These are phyloP conservation scores for Xiphophorus hellerii DNA, from an alignment of 2,113 vertebrate species.

Conservation along the genomic window DNA sequence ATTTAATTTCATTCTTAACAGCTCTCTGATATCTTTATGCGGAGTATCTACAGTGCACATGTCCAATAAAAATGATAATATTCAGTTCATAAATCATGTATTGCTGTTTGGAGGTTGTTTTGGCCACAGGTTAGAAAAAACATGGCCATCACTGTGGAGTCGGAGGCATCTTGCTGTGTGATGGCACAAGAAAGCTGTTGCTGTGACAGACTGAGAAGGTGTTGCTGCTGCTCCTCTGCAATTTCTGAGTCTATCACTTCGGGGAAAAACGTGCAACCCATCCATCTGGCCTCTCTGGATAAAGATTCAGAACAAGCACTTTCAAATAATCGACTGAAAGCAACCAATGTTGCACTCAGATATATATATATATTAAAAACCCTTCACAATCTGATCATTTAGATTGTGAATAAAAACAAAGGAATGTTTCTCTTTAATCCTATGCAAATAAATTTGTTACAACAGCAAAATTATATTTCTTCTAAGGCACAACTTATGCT, in stretches of 20 bases:
- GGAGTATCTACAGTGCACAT: too few species aligned
- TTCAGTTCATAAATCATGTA: background rate
- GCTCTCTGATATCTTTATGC: too few species aligned
- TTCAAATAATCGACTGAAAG: constrained; percentile 14
- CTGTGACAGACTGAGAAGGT: constrained; percentile 65
- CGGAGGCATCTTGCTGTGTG: constrained; percentile 46
- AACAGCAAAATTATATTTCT: background rate
- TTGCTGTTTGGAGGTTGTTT: constrained; percentile 13
- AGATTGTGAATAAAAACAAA: background rate
- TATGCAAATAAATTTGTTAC: constrained; percentile 13
- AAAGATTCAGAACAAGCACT: constrained; percentile 12
- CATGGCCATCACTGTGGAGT: background rate
- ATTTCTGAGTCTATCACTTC: constrained; percentile 63
- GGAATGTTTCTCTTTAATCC: background rate
- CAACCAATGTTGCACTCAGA: background rate
- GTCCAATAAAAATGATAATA: background rate
- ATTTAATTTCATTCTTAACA: too few species aligned
- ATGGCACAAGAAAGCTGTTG: constrained; percentile 50
- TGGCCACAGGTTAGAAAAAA: constrained; percentile 45
- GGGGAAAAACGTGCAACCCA: constrained; percentile 22
- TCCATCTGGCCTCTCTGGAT: constrained; percentile 57
- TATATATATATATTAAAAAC: background rate
- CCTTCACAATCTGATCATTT: background rate
- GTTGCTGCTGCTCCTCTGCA: constrained; percentile 62
- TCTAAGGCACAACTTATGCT: background rate